Evolutionary conservation across 2,113 vertebrate species (phyloP).

Genomic region (Herpailurus yagouaroundi): DNA sequence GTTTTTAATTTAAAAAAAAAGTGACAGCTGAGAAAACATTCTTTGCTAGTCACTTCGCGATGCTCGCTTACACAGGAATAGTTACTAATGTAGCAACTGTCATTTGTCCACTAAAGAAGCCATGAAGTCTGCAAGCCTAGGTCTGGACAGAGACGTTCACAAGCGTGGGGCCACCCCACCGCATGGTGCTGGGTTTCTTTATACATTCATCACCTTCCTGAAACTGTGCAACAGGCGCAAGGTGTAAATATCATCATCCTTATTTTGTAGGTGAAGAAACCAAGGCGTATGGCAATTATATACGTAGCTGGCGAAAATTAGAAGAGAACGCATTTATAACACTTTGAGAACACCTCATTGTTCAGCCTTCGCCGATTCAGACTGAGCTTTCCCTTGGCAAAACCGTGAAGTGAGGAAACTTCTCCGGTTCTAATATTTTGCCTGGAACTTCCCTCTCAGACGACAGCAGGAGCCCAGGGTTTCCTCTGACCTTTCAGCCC

Average conservation of each 20-base stretch:
- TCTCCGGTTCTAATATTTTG: neutral
- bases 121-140: neutral
- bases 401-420: neutral
- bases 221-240: neutral
- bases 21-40: neutral
- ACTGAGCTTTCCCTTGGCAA: neutral
- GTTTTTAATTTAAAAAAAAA: constrained; percentile 30
- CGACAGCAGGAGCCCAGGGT: neutral
- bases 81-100: neutral
- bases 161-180: neutral
- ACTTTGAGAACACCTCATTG: neutral
- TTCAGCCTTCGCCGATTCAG: neutral
- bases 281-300: neutral
- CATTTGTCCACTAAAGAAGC: neutral
- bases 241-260: neutral
- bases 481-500: neutral
- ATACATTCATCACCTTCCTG: neutral
- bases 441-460: neutral
- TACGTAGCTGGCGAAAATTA: neutral
- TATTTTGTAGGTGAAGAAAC: neutral
- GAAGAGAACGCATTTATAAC: neutral
- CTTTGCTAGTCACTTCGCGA: neutral
- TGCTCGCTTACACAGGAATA: neutral
- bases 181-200: neutral
- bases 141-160: neutral